Base-by-base conservation (phyloP, 53 echinoderm and acorn worm genomes). In the Glandiceps talaboti region DNA sequence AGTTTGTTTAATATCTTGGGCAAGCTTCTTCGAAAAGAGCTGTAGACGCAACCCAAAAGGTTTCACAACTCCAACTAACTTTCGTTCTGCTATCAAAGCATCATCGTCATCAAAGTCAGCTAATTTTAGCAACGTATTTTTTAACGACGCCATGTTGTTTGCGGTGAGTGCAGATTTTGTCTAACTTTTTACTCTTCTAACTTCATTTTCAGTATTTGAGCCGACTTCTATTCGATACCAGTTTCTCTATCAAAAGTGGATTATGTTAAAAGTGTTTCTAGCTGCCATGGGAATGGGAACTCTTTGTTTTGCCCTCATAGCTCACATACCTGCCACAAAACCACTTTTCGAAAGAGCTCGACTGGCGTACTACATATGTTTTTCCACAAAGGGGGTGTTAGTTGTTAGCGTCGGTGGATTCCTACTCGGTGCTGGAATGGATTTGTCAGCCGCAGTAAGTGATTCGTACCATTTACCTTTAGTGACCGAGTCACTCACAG, bases 201-300 rank as follows among this genome's bases (percentile, higher is more conserved):
- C n/a, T n/a, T n/a, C n/a, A n/a, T 29, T 73, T 14, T 31, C 81
- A 89, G 89, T 89, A 14, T 89, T 89, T 76, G 89, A 89, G 31
- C 86, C 89, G 31, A 33, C 80, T 1, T 82, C 80, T 72, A 89
- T 89, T 79, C 73, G 89, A 27, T 82, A 85, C 72, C 89, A 89
- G 78, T 89, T 89, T 80, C 86, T 86, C 33, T 89, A 83, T 30
- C 76, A 86, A 76, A 78, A 74, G 33, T 89, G 80, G 76, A 86
- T 89, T 27, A 89, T 89, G 89, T 82, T 89, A 77, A 89, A 89
- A 73, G 85, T 89, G 89, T 89, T 89, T 75, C 89, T 89, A 1
- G 86, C 86, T 0, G 89, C 89, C 1, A 82, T 79, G 12, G 89
- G 80, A 25, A 80, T 81, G 26, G 82, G 89, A 26, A 33, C 82